A percentile compares a stretch with the other conserved stretches of the same genome.
Evolutionary conservation across 2,888 invertebrate species (phyloP).

Genomic region (Pandemis cinnamomeana): DNA sequence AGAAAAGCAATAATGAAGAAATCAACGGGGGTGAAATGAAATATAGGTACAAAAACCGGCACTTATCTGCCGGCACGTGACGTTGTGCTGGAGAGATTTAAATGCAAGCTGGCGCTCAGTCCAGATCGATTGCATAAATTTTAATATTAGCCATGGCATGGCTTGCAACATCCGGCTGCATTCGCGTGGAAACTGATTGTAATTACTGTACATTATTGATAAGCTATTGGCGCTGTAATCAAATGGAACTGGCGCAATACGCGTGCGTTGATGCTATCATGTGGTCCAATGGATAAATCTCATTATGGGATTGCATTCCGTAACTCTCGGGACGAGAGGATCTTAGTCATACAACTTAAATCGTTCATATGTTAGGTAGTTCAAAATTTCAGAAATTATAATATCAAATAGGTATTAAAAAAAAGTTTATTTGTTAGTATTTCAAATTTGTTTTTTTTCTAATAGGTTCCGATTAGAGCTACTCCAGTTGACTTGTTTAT

Average conservation of each 20-base stretch:
- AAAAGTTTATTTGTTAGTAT: too few species aligned
- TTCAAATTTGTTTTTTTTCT: too few species aligned
- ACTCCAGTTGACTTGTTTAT: too few species aligned
- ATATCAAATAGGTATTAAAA: too few species aligned
- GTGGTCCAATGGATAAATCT: slow-evolving; percentile 16
- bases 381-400: too few species aligned
- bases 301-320: slow-evolving; percentile 6
- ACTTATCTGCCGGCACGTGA: slow-evolving; percentile 62
- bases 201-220: slow-evolving; percentile 67
- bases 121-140: slow-evolving; percentile 69
- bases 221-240: slow-evolving; percentile 60
- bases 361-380: neutral
- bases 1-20: slow-evolving; percentile 25
- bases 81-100: slow-evolving; percentile 50
- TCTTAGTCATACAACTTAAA: neutral
- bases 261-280: slow-evolving; percentile 26
- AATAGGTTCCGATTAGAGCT: too few species aligned
- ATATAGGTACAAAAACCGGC: slow-evolving; percentile 44
- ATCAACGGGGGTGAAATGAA: slow-evolving; percentile 20
- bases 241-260: slow-evolving; percentile 42
- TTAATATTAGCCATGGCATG: slow-evolving; percentile 61
- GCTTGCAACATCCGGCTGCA: slow-evolving; percentile 42
- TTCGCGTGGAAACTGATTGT: slow-evolving; percentile 51
- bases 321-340: neutral
- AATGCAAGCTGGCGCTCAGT: slow-evolving; percentile 61